Base-by-base conservation (phyloP, 2,113 vertebrate genomes). In the Serilophus lunatus region DNA sequence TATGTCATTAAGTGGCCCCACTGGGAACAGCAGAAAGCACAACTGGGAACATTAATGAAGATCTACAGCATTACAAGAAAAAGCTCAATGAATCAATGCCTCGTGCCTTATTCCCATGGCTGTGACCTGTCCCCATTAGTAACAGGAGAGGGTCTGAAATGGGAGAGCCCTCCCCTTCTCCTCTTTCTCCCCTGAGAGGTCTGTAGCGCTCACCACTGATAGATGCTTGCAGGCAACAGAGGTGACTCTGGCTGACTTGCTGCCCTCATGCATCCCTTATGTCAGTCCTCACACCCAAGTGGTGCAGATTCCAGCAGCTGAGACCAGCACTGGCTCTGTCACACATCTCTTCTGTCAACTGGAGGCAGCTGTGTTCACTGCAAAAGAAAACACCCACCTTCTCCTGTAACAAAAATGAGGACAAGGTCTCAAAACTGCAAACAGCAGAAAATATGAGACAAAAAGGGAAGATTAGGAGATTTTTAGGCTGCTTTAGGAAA, bases 31-130 rank as follows among this genome's bases (percentile, higher is more conserved):
- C 44, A 86, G 90, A 88, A 88, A 92, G 57, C 93, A 88, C 86
- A 78, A 89, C 64, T 16, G 42, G 91, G 44, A 91, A 23, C 76
- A 94, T 93, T 97, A 97, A 97, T 97, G 97, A 97, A 97, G 96
- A 97, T 97, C 93, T 96, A 96, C 96, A 91, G 92, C 92, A 79
- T 92, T 88, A 47, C 89, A 92, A 96, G 92, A 18, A 96, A 96
- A 95, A 95, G 83, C 84, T 92, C 95, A 95, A 94, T 94, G 98
- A 92, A 94, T 94, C 92, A 94, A 93, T 75, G 70, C 88, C 92
- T 87, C 33, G 13, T 68, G 86, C 59, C 35, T 53, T 20, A 18
- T 88, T 91, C 72, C 83, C 88, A 28, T 60, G 80, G 68, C 64
- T 70, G 64, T 53, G 71, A 66, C 93, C 91, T 80, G 76, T 95